Base-by-base conservation (phyloP, 2,888 invertebrate species). In the Drosophila emarginata region DNA sequence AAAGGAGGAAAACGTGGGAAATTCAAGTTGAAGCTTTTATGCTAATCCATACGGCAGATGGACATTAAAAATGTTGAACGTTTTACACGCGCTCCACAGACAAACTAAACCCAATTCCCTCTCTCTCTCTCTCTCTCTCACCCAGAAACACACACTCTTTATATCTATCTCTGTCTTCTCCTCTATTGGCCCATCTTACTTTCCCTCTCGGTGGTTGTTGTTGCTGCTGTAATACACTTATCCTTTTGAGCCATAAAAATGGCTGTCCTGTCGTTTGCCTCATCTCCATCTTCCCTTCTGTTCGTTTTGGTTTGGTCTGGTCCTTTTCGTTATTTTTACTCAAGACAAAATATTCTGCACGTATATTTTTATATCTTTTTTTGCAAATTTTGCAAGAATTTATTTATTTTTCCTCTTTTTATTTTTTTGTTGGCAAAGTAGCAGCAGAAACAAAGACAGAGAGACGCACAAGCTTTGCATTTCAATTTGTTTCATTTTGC, bases 51-150 rank as follows among this genome's bases (percentile, higher is more conserved):
- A 76, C 73, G 36, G 67, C 76, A 80, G 84, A 80, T 76, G 80
- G 80, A 81, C 84, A 81, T 81, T 84, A 81, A 84, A 80, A 81
- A 77, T 84, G 78, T 76, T 81, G 64, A 77, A 73, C 75, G 68
- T 59, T 74, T 77, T 75, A 56, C 79, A 79, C 70, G 80, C 80
- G 83, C 67, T 70, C 65, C 76, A 40, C 21, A 36, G 45, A n/a
- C 12, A 65, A 56, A 69, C 56, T 65, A 61, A 68, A 53, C 52
- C 53, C 7, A 62, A 39, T 58, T 40, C 12, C 54, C 26, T 21
- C 9, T 45, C n/a, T 4, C 5, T 18, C 56, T 18, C 28, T 9
- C 32, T n/a, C 57, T 3, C 53, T 5, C 6, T 26, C 26, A n/a
- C n/a, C n/a, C n/a, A n/a, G 4, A 26, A 26, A 21, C 23, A 52